phyloP scores from a whole-genome alignment of 2,797 vertebrate species.

The Mallotus villosus region DNA sequence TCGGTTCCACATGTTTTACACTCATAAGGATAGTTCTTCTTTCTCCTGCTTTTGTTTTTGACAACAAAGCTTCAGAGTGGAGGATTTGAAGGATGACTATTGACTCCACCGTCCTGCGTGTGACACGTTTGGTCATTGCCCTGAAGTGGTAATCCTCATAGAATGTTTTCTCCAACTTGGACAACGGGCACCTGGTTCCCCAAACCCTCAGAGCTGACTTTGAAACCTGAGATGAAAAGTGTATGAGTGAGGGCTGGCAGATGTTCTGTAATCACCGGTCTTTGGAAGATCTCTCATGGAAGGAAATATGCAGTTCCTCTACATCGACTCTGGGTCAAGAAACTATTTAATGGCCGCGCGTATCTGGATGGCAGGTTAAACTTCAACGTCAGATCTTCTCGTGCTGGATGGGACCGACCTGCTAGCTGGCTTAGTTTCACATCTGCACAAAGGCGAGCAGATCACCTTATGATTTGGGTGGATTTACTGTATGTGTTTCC shows the following conservation, averaged over 20 bases:
- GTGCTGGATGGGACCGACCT: not conserved
- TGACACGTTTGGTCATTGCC: constrained; percentile 8
- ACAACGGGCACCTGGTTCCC: constrained; percentile 42
- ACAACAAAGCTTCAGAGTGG: not conserved
- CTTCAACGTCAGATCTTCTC: not conserved
- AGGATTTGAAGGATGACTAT: not conserved
- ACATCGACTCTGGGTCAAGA: constrained; percentile 14
- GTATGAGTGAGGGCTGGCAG: constrained; percentile 38
- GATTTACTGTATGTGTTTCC: not conserved
- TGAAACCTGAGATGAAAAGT: constrained; percentile 41
- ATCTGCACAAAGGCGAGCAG: not conserved
- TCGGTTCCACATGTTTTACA: not conserved
- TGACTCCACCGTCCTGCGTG: not conserved
- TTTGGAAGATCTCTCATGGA: constrained; percentile 34
- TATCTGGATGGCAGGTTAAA: constrained; percentile 20
- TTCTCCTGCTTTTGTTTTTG: not conserved
- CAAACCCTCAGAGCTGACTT: constrained; percentile 21
- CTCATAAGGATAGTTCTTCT: not conserved
- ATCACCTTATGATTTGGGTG: not conserved
- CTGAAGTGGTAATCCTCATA: constrained; percentile 22
- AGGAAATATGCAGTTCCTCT: constrained; percentile 26
- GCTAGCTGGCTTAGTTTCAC: constrained; percentile 25
- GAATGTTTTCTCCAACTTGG: constrained; percentile 20
- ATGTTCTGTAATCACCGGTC: constrained; percentile 51
- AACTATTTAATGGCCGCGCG: constrained; percentile 10